A percentile compares a stretch with the other conserved stretches of the same genome.
Evolutionary conservation across 1,140 invertebrate species (phyloP).

Genomic region (Anagrus nilaparvatae): DNA sequence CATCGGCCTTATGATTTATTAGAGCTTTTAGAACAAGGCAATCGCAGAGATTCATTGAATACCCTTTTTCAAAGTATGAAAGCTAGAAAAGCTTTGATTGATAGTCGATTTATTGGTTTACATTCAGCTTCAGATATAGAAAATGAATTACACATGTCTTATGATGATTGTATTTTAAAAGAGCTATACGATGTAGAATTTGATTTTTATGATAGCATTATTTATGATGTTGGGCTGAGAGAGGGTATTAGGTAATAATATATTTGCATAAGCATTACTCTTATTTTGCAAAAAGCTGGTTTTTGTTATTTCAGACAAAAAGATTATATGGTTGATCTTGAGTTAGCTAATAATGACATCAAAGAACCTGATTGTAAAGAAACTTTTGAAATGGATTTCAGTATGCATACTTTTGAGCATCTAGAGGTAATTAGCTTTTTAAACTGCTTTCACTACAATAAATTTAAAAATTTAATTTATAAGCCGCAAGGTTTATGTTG

Average conservation of each 20-base stretch:
- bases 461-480: too few relatives aligned
- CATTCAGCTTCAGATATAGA: constrained; percentile 52
- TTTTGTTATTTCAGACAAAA: constrained; percentile 22
- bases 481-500: too few relatives aligned
- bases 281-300: not conserved
- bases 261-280: not conserved
- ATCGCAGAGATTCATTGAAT: constrained; percentile 52
- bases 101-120: constrained; percentile 51
- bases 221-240: constrained; percentile 42
- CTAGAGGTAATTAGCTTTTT: constrained; percentile 48
- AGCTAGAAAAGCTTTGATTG: constrained; percentile 52
- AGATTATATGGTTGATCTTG: constrained; percentile 27
- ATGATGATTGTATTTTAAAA: constrained; percentile 57
- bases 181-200: constrained; percentile 52
- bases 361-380: constrained; percentile 21
- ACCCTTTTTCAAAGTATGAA: constrained; percentile 56
- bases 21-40: constrained; percentile 73
- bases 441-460: constrained; percentile 1
- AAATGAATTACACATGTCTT: constrained; percentile 49
- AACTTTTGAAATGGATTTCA: constrained; percentile 53
- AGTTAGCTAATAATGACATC: constrained; percentile 20
- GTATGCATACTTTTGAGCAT: constrained; percentile 73
- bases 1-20: constrained; percentile 68
- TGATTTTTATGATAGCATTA: constrained; percentile 59
- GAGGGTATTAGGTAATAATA: constrained; percentile 31